These are phyloP conservation scores for Odontamblyopus lacepedii DNA, from an alignment of 2,797 vertebrate species.

Conservation along the genomic window DNA sequence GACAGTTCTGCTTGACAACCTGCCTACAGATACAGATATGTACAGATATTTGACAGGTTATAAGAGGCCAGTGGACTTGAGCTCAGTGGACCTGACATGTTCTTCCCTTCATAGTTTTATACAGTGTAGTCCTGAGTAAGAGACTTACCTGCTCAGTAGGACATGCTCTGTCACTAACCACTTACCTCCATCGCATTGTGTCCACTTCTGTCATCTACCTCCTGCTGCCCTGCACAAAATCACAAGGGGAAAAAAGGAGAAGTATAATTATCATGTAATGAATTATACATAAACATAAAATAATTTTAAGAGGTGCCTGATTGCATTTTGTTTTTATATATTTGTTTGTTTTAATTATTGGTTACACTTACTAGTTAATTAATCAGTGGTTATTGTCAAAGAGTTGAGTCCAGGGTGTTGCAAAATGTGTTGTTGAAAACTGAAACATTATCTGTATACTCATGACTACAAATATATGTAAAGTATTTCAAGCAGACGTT, in stretches of 20 bases:
- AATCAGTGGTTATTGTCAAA: not conserved
- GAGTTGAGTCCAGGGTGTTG: not conserved
- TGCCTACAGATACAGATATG: not conserved
- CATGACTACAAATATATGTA: not conserved
- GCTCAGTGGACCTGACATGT: slow-evolving; percentile 33
- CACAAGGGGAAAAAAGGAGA: not conserved
- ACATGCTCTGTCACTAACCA: slow-evolving; percentile 70
- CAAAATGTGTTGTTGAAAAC: not conserved
- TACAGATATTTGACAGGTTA: slow-evolving; percentile 6
- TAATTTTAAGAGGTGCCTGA: not conserved
- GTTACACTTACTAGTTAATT: not conserved
- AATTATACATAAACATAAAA: not conserved
- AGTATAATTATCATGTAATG: not conserved
- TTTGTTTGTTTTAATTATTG: not conserved
- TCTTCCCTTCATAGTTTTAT: slow-evolving; percentile 30
- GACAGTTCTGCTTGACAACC: slow-evolving; percentile 41
- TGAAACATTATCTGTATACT: not conserved
- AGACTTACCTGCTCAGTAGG: slow-evolving; percentile 77
- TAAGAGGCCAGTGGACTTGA: slow-evolving; percentile 25
- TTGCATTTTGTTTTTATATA: not conserved
- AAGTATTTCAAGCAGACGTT: not conserved
- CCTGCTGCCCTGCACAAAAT: slow-evolving; percentile 86
- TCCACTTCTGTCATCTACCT: slow-evolving; percentile 83
- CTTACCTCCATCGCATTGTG: slow-evolving; percentile 96
- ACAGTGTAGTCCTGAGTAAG: slow-evolving; percentile 29